Base-by-base conservation (phyloP, 2,113 vertebrate genomes). In the Cyanoderma ruficeps region DNA sequence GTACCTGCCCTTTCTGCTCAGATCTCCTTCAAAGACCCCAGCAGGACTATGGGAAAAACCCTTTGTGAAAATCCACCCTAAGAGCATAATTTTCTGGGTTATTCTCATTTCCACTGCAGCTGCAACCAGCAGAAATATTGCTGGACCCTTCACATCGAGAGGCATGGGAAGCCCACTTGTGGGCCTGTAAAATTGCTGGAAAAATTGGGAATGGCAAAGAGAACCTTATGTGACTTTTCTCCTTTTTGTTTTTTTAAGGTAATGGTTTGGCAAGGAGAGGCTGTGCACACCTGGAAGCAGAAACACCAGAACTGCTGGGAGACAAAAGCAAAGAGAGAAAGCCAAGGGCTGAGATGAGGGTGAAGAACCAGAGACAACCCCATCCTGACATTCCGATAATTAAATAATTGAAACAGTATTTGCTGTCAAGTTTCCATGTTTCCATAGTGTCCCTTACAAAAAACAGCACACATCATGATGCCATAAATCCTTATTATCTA, bases 401-500 rank as follows among this genome's bases (percentile, higher is more conserved):
- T 82, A 78, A 93, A 71, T 87, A 89, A 90, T 64, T 87, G 49
- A 86, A 78, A 64, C 28, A 63, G 39, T 61, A 44, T 93, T 93
- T 96, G 49, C 92, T 93, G 68, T 80, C 79, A 74, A 37, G 53
- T 83, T 82, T 39, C 68, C n/a, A 18, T 75, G 64, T 96, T 95
- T 94, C 90, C 92, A 35, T 30, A 84, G 72, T 15, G 18, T 81
- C 72, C 68, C 72, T 87, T 50, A 84, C 5, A 15, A 92, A 95
- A 96, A 93, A 35, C 53, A 18, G 52, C 41, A 64, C 83, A 71
- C 68, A 53, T 92, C 76, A 78, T 25, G 13, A 30, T 46, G 60
- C 80, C n/a, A 92, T 97, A 96, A 96, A 96, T 96, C 92, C 76
- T 90, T 90, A 84, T 96, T 96, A 89, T 60, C 90, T 50, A 52